Evolutionary conservation across 2,888 invertebrate genomes (phyloP).

Genomic region (Lithophane leautieri): DNA sequence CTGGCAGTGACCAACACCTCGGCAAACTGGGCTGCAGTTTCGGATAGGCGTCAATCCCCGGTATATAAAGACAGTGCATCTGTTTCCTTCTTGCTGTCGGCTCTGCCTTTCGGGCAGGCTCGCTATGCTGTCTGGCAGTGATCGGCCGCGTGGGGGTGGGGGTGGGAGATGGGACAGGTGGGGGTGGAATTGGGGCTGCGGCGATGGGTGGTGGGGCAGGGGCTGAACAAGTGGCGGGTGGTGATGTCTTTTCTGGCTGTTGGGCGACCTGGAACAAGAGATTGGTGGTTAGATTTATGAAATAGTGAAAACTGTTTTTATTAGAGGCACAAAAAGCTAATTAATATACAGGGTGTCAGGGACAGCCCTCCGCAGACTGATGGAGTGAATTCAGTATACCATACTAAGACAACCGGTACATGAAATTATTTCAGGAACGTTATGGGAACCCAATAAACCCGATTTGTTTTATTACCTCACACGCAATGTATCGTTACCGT

Average conservation of each 20-base stretch:
- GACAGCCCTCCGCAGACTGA: too few species aligned
- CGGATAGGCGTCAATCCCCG: conserved; percentile 94
- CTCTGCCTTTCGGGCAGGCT: conserved; percentile 20
- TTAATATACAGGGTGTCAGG: too few species aligned
- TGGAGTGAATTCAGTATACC: too few species aligned
- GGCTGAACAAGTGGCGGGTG: conserved; percentile 27
- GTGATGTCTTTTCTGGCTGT: conserved; percentile 51
- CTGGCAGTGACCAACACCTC: conserved; percentile 94
- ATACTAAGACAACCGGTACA: too few species aligned
- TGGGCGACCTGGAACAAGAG: conserved; percentile 49
- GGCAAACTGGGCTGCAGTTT: conserved; percentile 92
- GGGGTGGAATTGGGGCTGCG: conserved; percentile 33
- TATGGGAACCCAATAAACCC: too few species aligned
- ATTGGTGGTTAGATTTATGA: neutral
- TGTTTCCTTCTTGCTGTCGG: conserved; percentile 57
- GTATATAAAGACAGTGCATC: conserved; percentile 92
- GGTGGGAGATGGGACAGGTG: conserved; percentile 20
- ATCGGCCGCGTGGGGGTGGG: neutral
- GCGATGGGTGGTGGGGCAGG: conserved; percentile 19
- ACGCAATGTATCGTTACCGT: too few species aligned
- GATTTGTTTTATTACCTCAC: too few species aligned
- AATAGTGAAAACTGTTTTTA: neutral
- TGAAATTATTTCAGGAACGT: too few species aligned
- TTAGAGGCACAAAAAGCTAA: neutral
- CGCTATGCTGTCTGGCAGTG: conserved; percentile 32